Evolutionary conservation across 2,888 invertebrate genomes (phyloP).

Genomic region (Polydrusus tereticollis): DNA sequence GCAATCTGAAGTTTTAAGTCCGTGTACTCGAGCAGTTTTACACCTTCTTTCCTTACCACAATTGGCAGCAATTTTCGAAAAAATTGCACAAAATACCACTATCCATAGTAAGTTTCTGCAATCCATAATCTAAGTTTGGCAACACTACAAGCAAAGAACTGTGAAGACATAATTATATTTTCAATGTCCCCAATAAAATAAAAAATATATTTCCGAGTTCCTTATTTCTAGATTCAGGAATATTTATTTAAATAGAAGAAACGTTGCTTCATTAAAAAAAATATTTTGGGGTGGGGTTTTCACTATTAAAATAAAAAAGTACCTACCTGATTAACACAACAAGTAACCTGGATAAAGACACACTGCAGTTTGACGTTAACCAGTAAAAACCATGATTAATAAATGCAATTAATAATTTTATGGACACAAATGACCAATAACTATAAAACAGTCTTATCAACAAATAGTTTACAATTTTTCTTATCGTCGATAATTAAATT

Average conservation of each 20-base stretch:
- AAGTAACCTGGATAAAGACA: too few species aligned
- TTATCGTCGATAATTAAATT: background rate
- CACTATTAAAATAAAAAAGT: background rate
- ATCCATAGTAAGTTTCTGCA: conserved; percentile 15
- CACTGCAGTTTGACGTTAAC: background rate
- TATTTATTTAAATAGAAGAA: too few species aligned
- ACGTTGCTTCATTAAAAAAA: too few species aligned
- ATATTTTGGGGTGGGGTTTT: background rate
- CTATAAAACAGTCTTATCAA: background rate
- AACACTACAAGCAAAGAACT: background rate
- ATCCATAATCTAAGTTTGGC: conserved; percentile 16
- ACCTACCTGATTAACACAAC: background rate
- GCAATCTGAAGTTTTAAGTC: conserved; percentile 62
- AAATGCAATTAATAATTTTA: background rate
- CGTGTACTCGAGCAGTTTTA: conserved; percentile 55
- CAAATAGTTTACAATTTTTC: background rate
- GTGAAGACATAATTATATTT: too few species aligned
- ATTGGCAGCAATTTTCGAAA: conserved; percentile 18
- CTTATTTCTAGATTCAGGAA: too few species aligned
- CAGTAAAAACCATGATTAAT: background rate
- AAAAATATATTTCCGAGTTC: too few species aligned
- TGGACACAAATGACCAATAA: conserved; percentile 3
- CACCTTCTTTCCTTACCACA: conserved; percentile 56
- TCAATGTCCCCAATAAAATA: too few species aligned
- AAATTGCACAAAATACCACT: conserved; percentile 7